These are phyloP conservation scores for Musca domestica DNA, from an alignment of 1,140 invertebrate genomes.

Conservation along the genomic window DNA sequence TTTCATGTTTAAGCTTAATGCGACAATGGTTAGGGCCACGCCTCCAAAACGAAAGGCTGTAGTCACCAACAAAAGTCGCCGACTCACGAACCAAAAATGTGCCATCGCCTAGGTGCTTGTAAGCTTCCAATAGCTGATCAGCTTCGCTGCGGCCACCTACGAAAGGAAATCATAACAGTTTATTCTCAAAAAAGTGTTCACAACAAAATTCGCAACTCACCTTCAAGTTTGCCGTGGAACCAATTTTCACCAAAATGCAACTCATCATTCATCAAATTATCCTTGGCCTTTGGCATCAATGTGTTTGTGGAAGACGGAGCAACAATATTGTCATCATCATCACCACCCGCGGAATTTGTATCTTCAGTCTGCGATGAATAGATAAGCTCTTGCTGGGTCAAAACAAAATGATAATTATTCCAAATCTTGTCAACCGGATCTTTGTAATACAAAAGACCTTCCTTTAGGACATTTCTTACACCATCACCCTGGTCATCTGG, in stretches of 20 bases:
- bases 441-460: constrained; percentile 87
- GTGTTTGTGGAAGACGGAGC: constrained; percentile 30
- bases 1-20: constrained; percentile 86
- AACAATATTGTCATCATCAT: constrained; percentile 56
- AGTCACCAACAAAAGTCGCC: constrained; percentile 95
- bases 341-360: constrained; percentile 59
- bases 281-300: constrained; percentile 47
- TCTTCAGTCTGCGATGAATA: constrained; percentile 63
- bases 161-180: not conserved
- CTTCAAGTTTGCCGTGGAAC: constrained; percentile 88
- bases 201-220: constrained; percentile 24
- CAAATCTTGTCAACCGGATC: constrained; percentile 87
- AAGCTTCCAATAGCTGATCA: constrained; percentile 67
- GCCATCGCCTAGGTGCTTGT: constrained; percentile 87
- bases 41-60: constrained; percentile 92
- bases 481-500: constrained; percentile 66
- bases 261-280: constrained; percentile 67
- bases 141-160: constrained; percentile 67
- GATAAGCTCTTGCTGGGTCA: constrained; percentile 84
- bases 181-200: not conserved
- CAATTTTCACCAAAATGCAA: constrained; percentile 93
- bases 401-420: constrained; percentile 94
- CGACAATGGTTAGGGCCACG: constrained; percentile 89
- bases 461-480: constrained; percentile 85
- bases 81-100: constrained; percentile 93